Percentiles rank a stretch among this genome's conserved stretches.
Conservation (phyloP, 2,797 vertebrate species). For the Hydrocynus forskahlii region DNA sequence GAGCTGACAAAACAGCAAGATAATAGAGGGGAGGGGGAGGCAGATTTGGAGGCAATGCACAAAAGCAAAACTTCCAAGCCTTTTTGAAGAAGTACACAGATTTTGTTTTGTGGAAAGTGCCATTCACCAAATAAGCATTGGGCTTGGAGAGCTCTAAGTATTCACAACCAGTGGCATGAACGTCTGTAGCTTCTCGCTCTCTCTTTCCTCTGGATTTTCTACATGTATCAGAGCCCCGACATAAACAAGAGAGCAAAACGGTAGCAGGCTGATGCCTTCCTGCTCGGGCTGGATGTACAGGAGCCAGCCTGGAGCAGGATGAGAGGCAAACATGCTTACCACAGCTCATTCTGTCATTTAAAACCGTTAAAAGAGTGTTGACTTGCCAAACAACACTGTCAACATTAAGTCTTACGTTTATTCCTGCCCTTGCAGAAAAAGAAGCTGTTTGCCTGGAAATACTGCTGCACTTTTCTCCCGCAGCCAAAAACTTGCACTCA, state of each 20-base stretch:
- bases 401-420: constrained; percentile 28
- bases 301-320: constrained; percentile 47
- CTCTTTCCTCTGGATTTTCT: constrained; percentile 26
- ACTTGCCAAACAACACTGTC: constrained; percentile 52
- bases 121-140: constrained; percentile 28
- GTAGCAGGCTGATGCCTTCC: constrained; percentile 30
- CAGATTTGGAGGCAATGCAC: constrained; percentile 27
- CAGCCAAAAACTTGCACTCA: constrained; percentile 1
- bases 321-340: constrained; percentile 54
- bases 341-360: constrained; percentile 47
- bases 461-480: constrained; percentile 4
- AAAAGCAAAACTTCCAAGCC: constrained; percentile 26
- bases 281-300: constrained; percentile 24
- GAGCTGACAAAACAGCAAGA: constrained; percentile 28
- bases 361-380: constrained; percentile 56
- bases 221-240: constrained; percentile 13
- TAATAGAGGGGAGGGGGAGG: constrained; percentile 13
- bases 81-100: constrained; percentile 25
- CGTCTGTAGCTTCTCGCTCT: constrained; percentile 21
- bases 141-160: constrained; percentile 26
- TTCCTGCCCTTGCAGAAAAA: constrained; percentile 41
- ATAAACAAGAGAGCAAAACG: constrained; percentile 37
- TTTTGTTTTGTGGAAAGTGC: background rate
- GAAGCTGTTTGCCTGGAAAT: constrained; percentile 11
- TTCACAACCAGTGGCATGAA: background rate